Base-by-base conservation (phyloP, 2,113 vertebrate species). In the Leptodactylus fuscus region DNA sequence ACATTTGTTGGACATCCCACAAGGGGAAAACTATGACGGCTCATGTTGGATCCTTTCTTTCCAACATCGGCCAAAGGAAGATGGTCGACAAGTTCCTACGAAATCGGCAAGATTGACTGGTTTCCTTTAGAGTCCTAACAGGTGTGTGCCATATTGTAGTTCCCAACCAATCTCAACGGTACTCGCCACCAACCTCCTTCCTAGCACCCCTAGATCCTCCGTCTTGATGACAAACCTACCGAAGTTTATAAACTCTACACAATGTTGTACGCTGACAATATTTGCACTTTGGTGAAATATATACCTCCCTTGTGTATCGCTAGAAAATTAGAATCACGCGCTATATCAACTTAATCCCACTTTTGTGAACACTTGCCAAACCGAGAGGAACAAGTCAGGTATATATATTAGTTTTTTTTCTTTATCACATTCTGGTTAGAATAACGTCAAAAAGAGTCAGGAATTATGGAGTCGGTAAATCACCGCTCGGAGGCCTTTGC, bases 311-410 rank as follows among this genome's bases (percentile, higher is more conserved):
- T n/a, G 82, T 58, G 82, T 55, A 83, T 83, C 16, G 53, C 53
- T 48, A 46, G 53, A 49, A 83, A 76, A 83, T 83, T 83, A 83
- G 44, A 83, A 83, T 62, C 51, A 83, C 62, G 71, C 71, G 58
- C 53, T 74, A 60, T 41, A 75, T 74, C 82, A 75, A 36, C 18
- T n/a, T 76, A 83, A 83, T 71, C 38, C 74, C 60, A 60, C 83
- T 67, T 77, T 77, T 85, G 44, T 78, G 74, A 65, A 32, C 75
- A 53, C 32, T 85, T 85, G 83, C 51, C 60, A 84, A 76, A 46
- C 69, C 49, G 49, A 27, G 34, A 78, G 46, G 70, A 78, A 32
- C 46, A 69, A n/a, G 46, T 76, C 74, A 29, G 16, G 32, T 75
- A 27, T 74, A 55, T 83, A 48, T 75, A 32, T 75, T 75, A 7